These are phyloP conservation scores for Pristionchus exspectatus DNA, from an alignment of 2,888 invertebrate genomes.

Conservation along the genomic window DNA sequence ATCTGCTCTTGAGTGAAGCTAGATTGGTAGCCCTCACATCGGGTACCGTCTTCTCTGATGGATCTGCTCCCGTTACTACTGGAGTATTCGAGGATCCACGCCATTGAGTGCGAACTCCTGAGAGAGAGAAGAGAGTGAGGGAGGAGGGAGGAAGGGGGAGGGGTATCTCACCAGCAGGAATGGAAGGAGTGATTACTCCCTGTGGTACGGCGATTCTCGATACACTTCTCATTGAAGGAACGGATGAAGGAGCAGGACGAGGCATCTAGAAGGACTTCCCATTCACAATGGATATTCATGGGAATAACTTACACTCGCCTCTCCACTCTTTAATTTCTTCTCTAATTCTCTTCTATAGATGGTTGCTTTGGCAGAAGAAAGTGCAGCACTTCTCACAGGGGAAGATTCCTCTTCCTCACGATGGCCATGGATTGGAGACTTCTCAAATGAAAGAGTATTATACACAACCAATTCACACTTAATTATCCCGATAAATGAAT, in stretches of 20 bases:
- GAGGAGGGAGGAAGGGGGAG: background rate
- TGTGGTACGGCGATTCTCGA: conserved; percentile 45
- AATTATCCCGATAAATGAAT: background rate
- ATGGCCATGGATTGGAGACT: background rate
- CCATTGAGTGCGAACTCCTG: conserved; percentile 65
- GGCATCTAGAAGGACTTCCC: background rate
- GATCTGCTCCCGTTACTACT: conserved; percentile 64
- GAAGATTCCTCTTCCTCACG: conserved; percentile 24
- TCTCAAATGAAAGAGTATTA: background rate
- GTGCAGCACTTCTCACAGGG: conserved; percentile 44
- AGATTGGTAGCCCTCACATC: conserved; percentile 60
- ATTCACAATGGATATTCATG: background rate
- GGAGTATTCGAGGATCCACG: conserved; percentile 66
- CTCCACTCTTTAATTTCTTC: conserved; percentile 58
- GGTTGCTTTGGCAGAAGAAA: conserved; percentile 47
- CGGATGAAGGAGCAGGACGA: conserved; percentile 49
- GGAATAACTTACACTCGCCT: conserved; percentile 20
- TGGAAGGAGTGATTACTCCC: conserved; percentile 34
- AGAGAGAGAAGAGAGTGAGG: background rate
- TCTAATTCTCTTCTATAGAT: conserved; percentile 59
- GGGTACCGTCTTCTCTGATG: conserved; percentile 62
- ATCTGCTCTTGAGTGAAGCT: conserved; percentile 65
- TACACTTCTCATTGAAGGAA: conserved; percentile 33
- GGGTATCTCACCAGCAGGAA: conserved; percentile 26
- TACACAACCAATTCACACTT: background rate